Percentiles rank a stretch among this genome's conserved stretches.
These are phyloP conservation scores for Punctoribates punctum DNA, from an alignment of 2,888 invertebrate species.

Conservation along the genomic window DNA sequence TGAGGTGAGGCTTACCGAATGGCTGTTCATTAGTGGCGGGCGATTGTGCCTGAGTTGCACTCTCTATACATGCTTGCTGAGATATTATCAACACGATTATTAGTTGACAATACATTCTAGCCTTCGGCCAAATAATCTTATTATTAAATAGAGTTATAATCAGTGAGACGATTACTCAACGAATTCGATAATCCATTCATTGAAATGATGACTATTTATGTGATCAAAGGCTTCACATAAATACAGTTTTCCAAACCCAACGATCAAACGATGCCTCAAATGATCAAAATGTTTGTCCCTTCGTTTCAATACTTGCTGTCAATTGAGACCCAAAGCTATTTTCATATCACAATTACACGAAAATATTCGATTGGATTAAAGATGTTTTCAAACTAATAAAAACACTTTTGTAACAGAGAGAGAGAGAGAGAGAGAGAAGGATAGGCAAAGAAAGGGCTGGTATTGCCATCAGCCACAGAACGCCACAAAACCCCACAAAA, in stretches of 20 bases:
- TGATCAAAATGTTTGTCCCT: too few species aligned
- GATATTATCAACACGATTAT: background rate
- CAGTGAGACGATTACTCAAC: background rate
- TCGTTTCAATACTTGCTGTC: too few species aligned
- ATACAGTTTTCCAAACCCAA: too few species aligned
- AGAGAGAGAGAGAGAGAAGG: too few species aligned
- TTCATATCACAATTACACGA: background rate
- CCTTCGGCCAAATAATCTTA: background rate
- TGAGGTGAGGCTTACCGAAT: constrained; percentile 44
- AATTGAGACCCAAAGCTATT: constrained; percentile 25
- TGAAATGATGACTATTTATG: background rate
- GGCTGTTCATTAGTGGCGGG: constrained; percentile 48
- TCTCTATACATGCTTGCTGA: background rate
- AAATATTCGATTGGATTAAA: background rate
- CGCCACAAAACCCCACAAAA: background rate
- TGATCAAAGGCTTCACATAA: too few species aligned
- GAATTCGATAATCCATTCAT: background rate
- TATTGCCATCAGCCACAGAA: constrained; percentile 15
- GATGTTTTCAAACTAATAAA: constrained; percentile 1
- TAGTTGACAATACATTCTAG: background rate
- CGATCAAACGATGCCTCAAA: too few species aligned
- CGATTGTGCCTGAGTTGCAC: constrained; percentile 44
- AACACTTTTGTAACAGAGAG: background rate
- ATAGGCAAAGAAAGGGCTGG: background rate
- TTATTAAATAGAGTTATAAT: background rate